These are phyloP conservation scores for Belonocnema kinseyi DNA, from an alignment of 1,140 invertebrate species.

Conservation along the genomic window DNA sequence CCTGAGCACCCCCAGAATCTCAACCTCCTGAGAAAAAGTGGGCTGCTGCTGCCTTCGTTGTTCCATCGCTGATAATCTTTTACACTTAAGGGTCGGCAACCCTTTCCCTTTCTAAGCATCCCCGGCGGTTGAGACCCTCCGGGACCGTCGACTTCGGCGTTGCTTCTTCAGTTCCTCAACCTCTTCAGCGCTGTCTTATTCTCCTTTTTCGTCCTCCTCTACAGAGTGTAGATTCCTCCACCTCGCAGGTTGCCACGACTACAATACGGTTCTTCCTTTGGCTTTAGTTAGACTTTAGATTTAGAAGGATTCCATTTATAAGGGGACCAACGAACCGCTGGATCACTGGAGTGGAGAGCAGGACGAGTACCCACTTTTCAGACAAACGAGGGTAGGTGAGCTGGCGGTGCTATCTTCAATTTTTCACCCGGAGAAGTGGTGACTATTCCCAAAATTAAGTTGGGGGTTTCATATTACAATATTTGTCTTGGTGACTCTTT, in stretches of 20 bases:
- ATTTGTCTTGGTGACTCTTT: too few relatives aligned
- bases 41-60: constrained; percentile 45
- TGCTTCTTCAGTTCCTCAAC: constrained; percentile 9
- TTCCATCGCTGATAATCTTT: constrained; percentile 25
- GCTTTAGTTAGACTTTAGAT: neutral
- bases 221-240: constrained; percentile 1
- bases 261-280: too few relatives aligned
- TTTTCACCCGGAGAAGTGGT: too few relatives aligned
- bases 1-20: constrained; percentile 50
- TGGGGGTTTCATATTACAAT: too few relatives aligned
- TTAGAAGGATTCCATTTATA: constrained; percentile 10
- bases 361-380: constrained; percentile 14
- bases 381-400: too few relatives aligned
- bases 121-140: neutral
- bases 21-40: constrained; percentile 60
- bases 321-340: neutral
- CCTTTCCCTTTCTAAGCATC: constrained; percentile 17
- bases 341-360: neutral
- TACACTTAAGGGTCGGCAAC: constrained; percentile 21
- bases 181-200: neutral
- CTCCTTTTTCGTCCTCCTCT: neutral
- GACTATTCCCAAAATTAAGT: too few relatives aligned
- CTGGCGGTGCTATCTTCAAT: too few relatives aligned
- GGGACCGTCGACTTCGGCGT: neutral
- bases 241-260: neutral